phyloP scores from a whole-genome alignment of 2,113 vertebrate genomes.

The Lophius piscatorius region DNA sequence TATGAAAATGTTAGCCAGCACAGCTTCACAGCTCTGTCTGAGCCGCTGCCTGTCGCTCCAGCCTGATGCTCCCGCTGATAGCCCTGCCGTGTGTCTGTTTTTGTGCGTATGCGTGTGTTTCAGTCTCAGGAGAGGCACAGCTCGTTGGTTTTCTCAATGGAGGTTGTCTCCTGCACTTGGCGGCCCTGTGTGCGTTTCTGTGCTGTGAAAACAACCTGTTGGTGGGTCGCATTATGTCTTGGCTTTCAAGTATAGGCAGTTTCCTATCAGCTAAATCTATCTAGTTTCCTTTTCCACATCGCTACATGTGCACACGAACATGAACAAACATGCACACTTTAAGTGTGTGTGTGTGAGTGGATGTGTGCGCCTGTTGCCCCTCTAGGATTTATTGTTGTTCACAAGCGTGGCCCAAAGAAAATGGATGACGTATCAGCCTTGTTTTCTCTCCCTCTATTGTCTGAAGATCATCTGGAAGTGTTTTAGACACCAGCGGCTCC shows the following conservation, averaged over 20 bases:
- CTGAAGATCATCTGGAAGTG: conserved; percentile 79
- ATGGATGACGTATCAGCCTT: conserved; percentile 68
- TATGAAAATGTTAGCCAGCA: conserved; percentile 37
- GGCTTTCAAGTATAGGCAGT: conserved; percentile 61
- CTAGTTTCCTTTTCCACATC: conserved; percentile 71
- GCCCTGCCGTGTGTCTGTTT: conserved; percentile 39
- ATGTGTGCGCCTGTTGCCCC: conserved; percentile 24
- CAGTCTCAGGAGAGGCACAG: conserved; percentile 72
- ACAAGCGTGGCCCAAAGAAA: conserved; percentile 70
- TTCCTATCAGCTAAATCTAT: conserved; percentile 74
- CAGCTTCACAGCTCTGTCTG: conserved; percentile 50
- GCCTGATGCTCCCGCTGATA: conserved; percentile 42
- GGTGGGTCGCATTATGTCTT: conserved; percentile 68
- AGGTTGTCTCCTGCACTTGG: conserved; percentile 74
- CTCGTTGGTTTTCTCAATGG: conserved; percentile 78
- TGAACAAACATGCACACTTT: conserved; percentile 63
- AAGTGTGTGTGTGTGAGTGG: conserved; percentile 23
- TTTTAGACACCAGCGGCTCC: conserved; percentile 66
- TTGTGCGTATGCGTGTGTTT: conserved; percentile 4
- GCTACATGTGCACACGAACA: conserved; percentile 65
- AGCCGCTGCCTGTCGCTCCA: too few species aligned
- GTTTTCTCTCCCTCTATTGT: conserved; percentile 69
- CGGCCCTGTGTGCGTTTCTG: conserved; percentile 22
- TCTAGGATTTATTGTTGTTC: conserved; percentile 68
- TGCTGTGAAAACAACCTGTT: conserved; percentile 68